Conservation (phyloP, 2,113 vertebrate genomes). For the Anser cygnoides region DNA sequence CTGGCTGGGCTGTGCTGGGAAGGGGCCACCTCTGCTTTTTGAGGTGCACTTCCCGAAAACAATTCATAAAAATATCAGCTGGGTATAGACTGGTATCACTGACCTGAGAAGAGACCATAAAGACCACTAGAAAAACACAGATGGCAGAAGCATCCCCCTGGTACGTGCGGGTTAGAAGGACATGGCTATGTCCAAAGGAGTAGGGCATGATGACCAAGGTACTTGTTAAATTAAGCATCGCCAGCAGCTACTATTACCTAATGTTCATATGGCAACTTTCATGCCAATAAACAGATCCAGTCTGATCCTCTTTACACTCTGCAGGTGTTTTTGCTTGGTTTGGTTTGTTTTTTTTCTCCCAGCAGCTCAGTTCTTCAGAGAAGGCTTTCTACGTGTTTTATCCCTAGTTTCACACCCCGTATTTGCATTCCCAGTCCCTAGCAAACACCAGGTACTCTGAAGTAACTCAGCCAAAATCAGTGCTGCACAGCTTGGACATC, state of each 20-base stretch:
- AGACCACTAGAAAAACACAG: not conserved
- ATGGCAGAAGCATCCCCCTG: not conserved
- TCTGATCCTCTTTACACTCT: not conserved
- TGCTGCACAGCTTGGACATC: not conserved
- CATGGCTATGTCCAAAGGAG: not conserved
- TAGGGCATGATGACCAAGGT: not conserved
- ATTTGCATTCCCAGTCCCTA: not conserved
- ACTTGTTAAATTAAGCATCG: not conserved
- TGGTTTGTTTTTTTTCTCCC: not conserved
- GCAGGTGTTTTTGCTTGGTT: not conserved
- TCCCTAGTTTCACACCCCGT: not conserved
- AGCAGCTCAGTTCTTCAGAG: not conserved
- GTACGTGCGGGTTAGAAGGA: not conserved
- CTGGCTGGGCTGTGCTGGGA: rapidly evolving
- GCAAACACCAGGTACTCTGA: not conserved
- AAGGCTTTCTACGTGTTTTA: not conserved
- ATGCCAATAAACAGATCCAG: not conserved
- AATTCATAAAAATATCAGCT: not conserved
- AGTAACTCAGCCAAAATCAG: not conserved
- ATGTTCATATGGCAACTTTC: not conserved
- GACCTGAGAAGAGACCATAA: not conserved
- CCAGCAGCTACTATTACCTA: not conserved
- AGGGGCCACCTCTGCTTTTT: not conserved
- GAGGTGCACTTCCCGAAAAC: not conserved
- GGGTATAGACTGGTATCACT: not conserved